A percentile compares a stretch with the other conserved stretches of the same genome.
Conservation (phyloP, 2,888 invertebrate species). For the Brachylomia viminalis region DNA sequence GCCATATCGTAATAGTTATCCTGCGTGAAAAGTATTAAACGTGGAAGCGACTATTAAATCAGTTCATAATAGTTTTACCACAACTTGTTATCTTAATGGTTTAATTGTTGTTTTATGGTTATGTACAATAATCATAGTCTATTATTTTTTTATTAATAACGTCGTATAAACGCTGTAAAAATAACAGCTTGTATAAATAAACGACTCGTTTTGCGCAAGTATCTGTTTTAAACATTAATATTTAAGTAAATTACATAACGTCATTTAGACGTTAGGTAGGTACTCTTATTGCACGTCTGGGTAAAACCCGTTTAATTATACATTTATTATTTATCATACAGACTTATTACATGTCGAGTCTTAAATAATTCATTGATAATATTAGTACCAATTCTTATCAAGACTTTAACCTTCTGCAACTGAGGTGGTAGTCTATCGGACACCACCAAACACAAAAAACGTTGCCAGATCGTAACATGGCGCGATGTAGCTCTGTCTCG, state of each 20-base stretch:
- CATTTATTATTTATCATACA: neutral
- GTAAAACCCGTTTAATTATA: neutral
- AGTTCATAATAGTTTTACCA: neutral
- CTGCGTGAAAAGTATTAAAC: neutral
- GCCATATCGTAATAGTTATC: neutral
- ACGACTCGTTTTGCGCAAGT: neutral
- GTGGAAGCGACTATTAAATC: neutral
- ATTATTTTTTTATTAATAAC: neutral
- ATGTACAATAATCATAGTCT: neutral
- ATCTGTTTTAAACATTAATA: neutral
- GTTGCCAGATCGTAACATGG: no score
- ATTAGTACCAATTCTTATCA: conserved; percentile 5
- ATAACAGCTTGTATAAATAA: neutral
- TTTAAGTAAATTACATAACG: neutral
- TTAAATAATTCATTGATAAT: neutral
- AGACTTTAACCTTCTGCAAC: no score
- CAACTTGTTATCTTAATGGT: neutral
- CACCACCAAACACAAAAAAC: no score
- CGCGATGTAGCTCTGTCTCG: no score
- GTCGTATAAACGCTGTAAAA: neutral
- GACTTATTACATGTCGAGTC: neutral
- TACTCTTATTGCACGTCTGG: neutral
- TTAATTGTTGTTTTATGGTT: conserved; percentile 12
- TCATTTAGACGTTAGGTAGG: neutral
- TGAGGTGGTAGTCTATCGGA: no score